These are phyloP conservation scores for Amphipyra tragopoginis DNA, from an alignment of 2,888 invertebrate genomes.

Conservation along the genomic window DNA sequence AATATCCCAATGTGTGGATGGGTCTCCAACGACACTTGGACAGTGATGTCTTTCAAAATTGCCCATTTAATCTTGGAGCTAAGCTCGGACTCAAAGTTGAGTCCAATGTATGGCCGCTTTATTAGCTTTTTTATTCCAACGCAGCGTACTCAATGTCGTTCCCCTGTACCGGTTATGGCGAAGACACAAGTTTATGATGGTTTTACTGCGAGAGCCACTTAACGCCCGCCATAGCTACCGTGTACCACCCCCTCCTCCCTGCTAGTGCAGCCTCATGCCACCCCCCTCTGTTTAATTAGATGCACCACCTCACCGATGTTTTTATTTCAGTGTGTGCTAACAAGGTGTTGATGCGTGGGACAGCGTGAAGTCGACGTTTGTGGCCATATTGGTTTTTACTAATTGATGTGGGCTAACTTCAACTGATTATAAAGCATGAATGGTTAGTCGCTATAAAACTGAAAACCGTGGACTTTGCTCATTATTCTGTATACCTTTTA, in stretches of 20 bases:
- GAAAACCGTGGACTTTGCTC: too few relatives aligned
- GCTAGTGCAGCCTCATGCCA: conserved; percentile 27
- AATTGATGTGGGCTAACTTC: conserved; percentile 11
- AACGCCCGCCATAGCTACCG: conserved; percentile 82
- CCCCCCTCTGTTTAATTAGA: conserved; percentile 73
- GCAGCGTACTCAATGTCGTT: conserved; percentile 36
- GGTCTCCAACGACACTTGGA: too few relatives aligned
- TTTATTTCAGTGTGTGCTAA: conserved; percentile 69
- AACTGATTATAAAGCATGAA: too few relatives aligned
- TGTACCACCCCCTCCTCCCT: conserved; percentile 65
- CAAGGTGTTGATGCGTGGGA: conserved; percentile 64
- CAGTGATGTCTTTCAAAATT: too few relatives aligned
- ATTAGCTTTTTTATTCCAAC: not conserved
- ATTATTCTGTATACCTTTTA: too few relatives aligned
- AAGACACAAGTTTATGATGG: conserved; percentile 87
- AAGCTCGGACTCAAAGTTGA: too few relatives aligned
- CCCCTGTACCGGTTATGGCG: conserved; percentile 74
- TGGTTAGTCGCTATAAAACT: too few relatives aligned
- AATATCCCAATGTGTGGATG: too few relatives aligned
- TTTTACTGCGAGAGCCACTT: conserved; percentile 87
- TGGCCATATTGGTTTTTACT: conserved; percentile 9
- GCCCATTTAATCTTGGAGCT: too few relatives aligned
- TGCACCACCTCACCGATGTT: conserved; percentile 73
- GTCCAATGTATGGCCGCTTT: too few relatives aligned
- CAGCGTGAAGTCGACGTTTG: conserved; percentile 42